These are phyloP conservation scores for Sympetrum striolatum DNA, from an alignment of 2,888 invertebrate species.

Conservation along the genomic window DNA sequence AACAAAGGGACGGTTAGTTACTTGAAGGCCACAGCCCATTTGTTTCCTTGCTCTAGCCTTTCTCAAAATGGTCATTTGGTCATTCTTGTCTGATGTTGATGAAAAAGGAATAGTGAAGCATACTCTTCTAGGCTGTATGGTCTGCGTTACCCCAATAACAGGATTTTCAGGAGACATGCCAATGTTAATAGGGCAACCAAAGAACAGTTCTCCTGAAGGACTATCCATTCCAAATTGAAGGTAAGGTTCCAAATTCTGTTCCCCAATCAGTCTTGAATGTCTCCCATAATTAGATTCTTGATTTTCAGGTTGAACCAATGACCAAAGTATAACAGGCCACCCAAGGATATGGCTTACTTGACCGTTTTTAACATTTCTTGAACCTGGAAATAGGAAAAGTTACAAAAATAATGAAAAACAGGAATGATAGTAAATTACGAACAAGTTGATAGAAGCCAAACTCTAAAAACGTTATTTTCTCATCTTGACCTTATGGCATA, in stretches of 20 bases:
- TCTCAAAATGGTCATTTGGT: background rate
- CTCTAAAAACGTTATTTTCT: background rate
- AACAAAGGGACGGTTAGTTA: constrained; percentile 45
- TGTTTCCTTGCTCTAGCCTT: background rate
- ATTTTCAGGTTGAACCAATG: background rate
- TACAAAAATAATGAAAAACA: background rate
- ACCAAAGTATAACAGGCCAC: constrained; percentile 16
- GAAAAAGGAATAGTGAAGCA: background rate
- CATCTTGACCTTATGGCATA: background rate
- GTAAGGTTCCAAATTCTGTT: constrained; percentile 10
- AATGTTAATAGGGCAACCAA: constrained; percentile 21
- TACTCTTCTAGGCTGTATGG: background rate
- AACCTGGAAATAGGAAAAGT: background rate
- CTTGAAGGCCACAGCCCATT: background rate
- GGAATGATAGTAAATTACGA: too few species aligned
- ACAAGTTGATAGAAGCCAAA: too few species aligned
- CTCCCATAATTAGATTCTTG: background rate
- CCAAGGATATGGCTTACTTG: constrained; percentile 1
- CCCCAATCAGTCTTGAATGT: background rate
- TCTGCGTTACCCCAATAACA: background rate
- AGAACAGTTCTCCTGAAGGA: background rate
- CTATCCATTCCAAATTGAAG: constrained; percentile 26
- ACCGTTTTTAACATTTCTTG: background rate
- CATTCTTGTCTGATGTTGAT: background rate
- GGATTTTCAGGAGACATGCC: constrained; percentile 34